These are phyloP conservation scores for Heliconius sara DNA, from an alignment of 2,888 invertebrate genomes.

Conservation along the genomic window DNA sequence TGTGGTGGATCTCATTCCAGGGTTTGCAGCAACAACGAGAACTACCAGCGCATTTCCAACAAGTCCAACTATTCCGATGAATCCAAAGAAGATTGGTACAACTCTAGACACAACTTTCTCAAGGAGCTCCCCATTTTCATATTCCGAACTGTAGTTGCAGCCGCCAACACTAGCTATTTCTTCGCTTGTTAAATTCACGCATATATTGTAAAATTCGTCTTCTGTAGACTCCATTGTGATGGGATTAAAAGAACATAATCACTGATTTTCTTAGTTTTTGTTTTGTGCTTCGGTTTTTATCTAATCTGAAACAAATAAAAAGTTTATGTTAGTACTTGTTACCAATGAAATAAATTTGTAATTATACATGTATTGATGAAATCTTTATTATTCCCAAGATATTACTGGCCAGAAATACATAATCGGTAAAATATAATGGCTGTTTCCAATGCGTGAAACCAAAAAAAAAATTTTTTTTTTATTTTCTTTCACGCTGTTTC, in stretches of 20 bases:
- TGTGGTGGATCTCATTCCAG: slow-evolving; percentile 96
- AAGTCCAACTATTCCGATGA: slow-evolving; percentile 93
- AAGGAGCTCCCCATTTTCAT: slow-evolving; percentile 80
- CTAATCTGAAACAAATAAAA: slow-evolving; percentile 55
- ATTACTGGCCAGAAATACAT: no score
- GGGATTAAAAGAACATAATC: slow-evolving; percentile 42
- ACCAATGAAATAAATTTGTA: not conserved
- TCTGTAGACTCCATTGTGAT: slow-evolving; percentile 72
- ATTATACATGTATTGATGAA: not conserved
- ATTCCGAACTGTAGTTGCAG: slow-evolving; percentile 73
- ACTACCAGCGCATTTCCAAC: slow-evolving; percentile 95
- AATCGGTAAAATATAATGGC: no score
- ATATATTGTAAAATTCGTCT: slow-evolving; percentile 76
- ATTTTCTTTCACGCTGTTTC: no score
- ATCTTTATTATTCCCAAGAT: no score
- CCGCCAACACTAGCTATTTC: slow-evolving; percentile 64
- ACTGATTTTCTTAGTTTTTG: slow-evolving; percentile 31
- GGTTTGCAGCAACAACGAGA: slow-evolving; percentile 93
- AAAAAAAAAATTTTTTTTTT: no score
- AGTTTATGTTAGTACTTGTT: not conserved
- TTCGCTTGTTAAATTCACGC: slow-evolving; percentile 71
- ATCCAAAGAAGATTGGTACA: slow-evolving; percentile 92
- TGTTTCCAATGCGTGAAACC: no score
- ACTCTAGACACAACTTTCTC: slow-evolving; percentile 88
- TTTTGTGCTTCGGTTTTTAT: slow-evolving; percentile 30